Conservation (phyloP, 2,888 invertebrate species). For the Eupithecia vulgata region DNA sequence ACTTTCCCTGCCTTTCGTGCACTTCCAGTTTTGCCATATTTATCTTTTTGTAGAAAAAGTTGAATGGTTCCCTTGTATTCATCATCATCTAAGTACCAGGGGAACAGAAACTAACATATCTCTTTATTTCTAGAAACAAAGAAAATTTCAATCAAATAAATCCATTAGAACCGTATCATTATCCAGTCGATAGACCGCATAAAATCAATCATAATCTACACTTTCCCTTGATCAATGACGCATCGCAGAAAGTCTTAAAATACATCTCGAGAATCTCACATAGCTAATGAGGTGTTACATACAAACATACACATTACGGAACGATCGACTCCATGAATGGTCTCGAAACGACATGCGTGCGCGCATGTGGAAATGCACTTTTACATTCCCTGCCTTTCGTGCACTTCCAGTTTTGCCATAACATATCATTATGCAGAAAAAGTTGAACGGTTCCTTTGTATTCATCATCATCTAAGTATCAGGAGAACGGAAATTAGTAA, state of each 20-base stretch:
- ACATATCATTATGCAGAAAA: neutral
- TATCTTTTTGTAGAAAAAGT: neutral
- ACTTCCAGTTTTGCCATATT: constrained; percentile 20
- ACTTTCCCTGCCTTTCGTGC: constrained; percentile 33
- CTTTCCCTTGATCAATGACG: constrained; percentile 13
- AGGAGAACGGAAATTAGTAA: too few relatives aligned
- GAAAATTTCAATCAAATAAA: too few relatives aligned
- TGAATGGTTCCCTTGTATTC: neutral
- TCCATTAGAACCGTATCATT: neutral
- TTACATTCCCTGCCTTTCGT: constrained; percentile 37
- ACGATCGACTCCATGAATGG: constrained; percentile 33
- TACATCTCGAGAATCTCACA: constrained; percentile 35
- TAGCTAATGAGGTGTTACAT: constrained; percentile 23
- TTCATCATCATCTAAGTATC: neutral
- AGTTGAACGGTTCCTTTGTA: neutral
- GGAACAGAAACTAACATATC: too few relatives aligned
- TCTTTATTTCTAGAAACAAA: too few relatives aligned
- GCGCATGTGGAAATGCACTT: constrained; percentile 37
- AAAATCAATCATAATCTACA: neutral
- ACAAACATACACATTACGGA: constrained; percentile 21
- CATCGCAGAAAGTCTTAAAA: constrained; percentile 12
- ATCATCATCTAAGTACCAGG: neutral
- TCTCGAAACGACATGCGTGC: constrained; percentile 35
- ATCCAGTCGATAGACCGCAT: neutral
- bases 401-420: constrained; percentile 21